Percentiles rank a stretch among this genome's conserved stretches.
Conservation (phyloP, 2,113 vertebrate species). For the Hippocampus barbouri region DNA sequence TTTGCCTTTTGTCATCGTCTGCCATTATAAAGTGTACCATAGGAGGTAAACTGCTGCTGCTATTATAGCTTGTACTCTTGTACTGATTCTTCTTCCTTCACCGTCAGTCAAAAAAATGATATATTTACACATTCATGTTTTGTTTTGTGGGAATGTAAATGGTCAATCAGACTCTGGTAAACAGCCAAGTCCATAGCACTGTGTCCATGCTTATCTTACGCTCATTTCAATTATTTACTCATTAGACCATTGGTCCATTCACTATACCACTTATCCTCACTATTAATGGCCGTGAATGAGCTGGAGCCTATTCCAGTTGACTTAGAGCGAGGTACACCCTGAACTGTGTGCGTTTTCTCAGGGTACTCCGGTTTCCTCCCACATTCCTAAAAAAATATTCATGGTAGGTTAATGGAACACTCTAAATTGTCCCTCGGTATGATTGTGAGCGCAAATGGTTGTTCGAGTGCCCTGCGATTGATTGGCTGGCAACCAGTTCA, state of each 20-base stretch:
- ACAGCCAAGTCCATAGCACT: slow-evolving; percentile 22
- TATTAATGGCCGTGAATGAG: not conserved
- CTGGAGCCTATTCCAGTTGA: not conserved
- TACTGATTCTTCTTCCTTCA: slow-evolving; percentile 80
- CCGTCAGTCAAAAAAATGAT: not conserved
- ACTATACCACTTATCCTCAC: not conserved
- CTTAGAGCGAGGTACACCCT: not conserved
- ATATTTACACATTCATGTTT: not conserved
- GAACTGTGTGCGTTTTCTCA: not conserved
- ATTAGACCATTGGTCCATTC: not conserved
- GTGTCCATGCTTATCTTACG: not conserved
- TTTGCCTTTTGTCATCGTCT: slow-evolving; percentile 79
- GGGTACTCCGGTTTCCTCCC: too few species aligned
- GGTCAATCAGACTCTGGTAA: slow-evolving; percentile 8
- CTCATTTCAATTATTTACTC: not conserved
- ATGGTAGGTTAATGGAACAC: too few species aligned
- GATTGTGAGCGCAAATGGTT: too few species aligned
- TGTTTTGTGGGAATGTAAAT: not conserved
- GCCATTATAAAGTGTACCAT: slow-evolving; percentile 77
- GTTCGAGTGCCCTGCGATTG: too few species aligned
- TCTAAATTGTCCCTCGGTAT: too few species aligned
- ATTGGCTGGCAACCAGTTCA: too few species aligned
- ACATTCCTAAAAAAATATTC: too few species aligned
- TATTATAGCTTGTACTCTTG: slow-evolving; percentile 85
- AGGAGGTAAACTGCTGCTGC: slow-evolving; percentile 82